Conservation (phyloP, 1,140 invertebrate genomes). For the Drosophila ercepeae region DNA sequence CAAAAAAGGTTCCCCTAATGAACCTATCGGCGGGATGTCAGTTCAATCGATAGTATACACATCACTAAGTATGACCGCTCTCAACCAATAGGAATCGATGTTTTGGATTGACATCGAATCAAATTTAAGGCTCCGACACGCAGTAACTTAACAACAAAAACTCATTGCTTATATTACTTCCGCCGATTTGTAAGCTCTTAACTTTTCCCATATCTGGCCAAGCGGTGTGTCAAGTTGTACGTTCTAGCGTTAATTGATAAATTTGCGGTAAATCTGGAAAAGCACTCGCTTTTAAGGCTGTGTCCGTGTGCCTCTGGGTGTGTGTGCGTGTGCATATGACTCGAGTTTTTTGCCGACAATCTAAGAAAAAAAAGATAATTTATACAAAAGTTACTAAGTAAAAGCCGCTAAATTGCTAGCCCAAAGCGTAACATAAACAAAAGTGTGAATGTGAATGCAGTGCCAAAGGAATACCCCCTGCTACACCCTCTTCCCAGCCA, state of each 20-base stretch:
- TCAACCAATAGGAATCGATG: conserved; percentile 1
- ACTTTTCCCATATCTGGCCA: conserved; percentile 9
- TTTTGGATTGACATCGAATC: conserved; percentile 30
- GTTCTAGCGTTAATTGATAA: conserved; percentile 17
- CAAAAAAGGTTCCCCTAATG: no score
- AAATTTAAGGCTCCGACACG: conserved; percentile 18
- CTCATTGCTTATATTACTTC: conserved; percentile 37
- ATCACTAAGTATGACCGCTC: not conserved
- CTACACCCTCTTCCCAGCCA: not conserved
- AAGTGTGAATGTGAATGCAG: conserved; percentile 4
- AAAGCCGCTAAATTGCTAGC: conserved; percentile 19
- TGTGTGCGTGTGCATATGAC: conserved; percentile 58
- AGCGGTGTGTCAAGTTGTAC: conserved; percentile 16
- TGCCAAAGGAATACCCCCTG: not conserved
- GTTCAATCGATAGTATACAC: not conserved
- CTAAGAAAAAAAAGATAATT: conserved; percentile 23
- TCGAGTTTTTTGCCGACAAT: conserved; percentile 75
- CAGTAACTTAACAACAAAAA: conserved; percentile 32
- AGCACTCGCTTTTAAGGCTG: conserved; percentile 4
- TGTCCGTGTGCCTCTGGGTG: conserved; percentile 11
- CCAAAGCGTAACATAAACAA: conserved; percentile 10
- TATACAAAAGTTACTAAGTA: conserved; percentile 18
- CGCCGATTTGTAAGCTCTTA: conserved; percentile 26
- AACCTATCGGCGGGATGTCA: no score
- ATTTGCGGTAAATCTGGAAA: conserved; percentile 8